A percentile compares a stretch with the other conserved stretches of the same genome.
phyloP scores from a whole-genome alignment of 1,140 invertebrate genomes.

The Periplaneta americana region DNA sequence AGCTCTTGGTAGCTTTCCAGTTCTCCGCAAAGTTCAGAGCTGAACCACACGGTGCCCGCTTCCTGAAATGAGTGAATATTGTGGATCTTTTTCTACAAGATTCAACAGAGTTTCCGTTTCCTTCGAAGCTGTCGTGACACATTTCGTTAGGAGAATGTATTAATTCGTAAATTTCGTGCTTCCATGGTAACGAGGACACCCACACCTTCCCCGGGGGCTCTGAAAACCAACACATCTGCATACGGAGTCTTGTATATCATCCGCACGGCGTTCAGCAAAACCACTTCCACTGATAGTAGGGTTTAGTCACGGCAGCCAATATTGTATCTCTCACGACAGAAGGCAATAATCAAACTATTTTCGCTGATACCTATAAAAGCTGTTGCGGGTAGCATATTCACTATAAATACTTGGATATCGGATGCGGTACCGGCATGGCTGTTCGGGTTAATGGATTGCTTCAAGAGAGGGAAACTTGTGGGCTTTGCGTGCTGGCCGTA shows the following conservation, averaged over 20 bases:
- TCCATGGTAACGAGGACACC: not conserved
- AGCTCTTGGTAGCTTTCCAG: no score
- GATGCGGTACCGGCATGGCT: not conserved
- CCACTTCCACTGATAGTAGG: not conserved
- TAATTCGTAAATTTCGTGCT: not conserved
- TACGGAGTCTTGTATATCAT: not conserved
- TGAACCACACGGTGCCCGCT: no score
- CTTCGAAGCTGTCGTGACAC: not conserved
- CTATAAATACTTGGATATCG: not conserved
- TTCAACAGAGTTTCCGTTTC: no score
- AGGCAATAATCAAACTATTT: not conserved
- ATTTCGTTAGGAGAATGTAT: not conserved
- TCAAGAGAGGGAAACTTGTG: not conserved
- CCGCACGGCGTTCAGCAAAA: not conserved
- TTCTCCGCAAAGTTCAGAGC: no score
- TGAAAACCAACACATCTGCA: not conserved
- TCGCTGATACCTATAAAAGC: not conserved
- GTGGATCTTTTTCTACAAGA: no score
- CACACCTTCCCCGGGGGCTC: no score
- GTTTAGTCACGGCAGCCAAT: not conserved
- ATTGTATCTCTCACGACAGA: not conserved
- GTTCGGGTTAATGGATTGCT: not conserved
- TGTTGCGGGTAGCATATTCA: no score
- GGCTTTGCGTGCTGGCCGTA: not conserved
- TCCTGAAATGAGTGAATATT: no score